These are phyloP conservation scores for Acromyrmex heyeri DNA, from an alignment of 1,140 invertebrate genomes.

Conservation along the genomic window DNA sequence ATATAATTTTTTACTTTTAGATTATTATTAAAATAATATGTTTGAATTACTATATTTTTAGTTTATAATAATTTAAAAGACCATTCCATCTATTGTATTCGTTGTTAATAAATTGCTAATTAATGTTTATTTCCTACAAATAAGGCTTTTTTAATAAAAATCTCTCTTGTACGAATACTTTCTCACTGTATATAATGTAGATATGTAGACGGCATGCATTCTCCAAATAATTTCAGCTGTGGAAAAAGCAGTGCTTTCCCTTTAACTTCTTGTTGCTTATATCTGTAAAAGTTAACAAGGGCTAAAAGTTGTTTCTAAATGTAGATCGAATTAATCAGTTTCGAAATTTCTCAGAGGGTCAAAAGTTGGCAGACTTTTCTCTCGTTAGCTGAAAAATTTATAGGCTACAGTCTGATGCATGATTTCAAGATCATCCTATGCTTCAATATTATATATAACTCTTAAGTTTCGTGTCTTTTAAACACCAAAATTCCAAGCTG, in stretches of 20 bases:
- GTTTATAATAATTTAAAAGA: no score
- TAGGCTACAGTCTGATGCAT: not conserved
- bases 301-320: not conserved
- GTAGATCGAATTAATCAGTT: not conserved
- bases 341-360: not conserved
- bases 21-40: no score
- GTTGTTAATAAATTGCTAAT: no score
- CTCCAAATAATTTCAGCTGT: not conserved
- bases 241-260: not conserved
- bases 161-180: no score
- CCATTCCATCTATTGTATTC: no score
- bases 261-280: not conserved
- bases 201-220: not conserved
- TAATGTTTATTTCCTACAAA: no score
- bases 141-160: no score
- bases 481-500: conserved; percentile 31
- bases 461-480: conserved; percentile 6
- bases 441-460: conserved; percentile 17
- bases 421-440: conserved; percentile 15
- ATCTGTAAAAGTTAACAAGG: not conserved
- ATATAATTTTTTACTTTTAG: no score
- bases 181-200: not conserved
- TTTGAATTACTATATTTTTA: no score
- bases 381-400: conserved; percentile 26
- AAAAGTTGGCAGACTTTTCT: not conserved